Evolutionary conservation across 2,797 vertebrate genomes (phyloP).

Genomic region (Pangasius sanitwongsei): DNA sequence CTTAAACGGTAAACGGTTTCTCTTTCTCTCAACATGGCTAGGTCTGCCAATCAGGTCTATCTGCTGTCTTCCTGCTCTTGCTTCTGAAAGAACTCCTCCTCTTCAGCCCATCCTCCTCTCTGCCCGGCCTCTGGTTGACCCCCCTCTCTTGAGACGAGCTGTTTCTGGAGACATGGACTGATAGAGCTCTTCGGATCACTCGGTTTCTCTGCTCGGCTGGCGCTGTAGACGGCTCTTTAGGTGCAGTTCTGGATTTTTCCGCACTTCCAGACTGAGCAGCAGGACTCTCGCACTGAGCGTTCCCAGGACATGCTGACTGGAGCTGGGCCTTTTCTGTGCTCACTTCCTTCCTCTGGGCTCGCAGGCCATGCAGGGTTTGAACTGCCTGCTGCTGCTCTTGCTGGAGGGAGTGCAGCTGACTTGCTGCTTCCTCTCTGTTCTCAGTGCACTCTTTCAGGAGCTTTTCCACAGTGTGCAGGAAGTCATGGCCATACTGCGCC

Average conservation of each 20-base stretch:
- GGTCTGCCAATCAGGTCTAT: constrained; percentile 60
- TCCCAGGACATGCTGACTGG: constrained; percentile 12
- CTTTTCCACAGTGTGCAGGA: constrained; percentile 61
- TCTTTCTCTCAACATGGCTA: constrained; percentile 27
- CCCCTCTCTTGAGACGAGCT: constrained; percentile 54
- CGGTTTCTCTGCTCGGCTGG: constrained; percentile 32
- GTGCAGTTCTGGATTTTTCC: constrained; percentile 15
- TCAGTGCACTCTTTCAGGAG: constrained; percentile 60
- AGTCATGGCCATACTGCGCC: constrained; percentile 60
- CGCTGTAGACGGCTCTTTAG: constrained; percentile 5
- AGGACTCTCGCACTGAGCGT: constrained; percentile 21
- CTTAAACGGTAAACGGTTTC: not conserved
- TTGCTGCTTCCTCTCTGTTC: constrained; percentile 58
- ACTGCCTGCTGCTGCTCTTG: constrained; percentile 59
- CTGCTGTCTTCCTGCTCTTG: constrained; percentile 55
- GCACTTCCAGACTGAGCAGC: constrained; percentile 17
- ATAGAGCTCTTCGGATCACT: constrained; percentile 32
- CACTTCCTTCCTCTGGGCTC: constrained; percentile 56
- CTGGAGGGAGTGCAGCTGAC: constrained; percentile 59
- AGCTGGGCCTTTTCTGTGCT: constrained; percentile 38
- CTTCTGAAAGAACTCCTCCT: constrained; percentile 46
- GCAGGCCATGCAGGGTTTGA: constrained; percentile 55
- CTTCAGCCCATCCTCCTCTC: constrained; percentile 61
- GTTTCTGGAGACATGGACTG: constrained; percentile 24
- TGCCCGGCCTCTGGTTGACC: constrained; percentile 70